phyloP scores from a whole-genome alignment of 2,888 invertebrate genomes.

The Dexiosoma caninum region DNA sequence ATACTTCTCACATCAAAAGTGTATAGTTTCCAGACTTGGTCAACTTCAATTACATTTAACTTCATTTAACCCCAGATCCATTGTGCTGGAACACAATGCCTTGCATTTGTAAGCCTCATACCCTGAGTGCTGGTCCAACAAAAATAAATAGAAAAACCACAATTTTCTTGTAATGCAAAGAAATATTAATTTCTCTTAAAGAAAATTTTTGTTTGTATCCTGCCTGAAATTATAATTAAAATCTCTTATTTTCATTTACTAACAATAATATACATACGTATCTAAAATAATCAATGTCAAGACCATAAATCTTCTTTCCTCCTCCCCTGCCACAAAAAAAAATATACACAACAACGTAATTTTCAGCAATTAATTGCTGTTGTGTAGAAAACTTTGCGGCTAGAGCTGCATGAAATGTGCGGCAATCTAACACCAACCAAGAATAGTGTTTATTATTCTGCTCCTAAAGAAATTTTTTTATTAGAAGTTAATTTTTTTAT shows the following conservation, averaged over 20 bases:
- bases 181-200: too few species aligned
- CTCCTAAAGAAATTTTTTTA: background rate
- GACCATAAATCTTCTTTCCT: background rate
- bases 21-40: too few species aligned
- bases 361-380: conserved; percentile 3
- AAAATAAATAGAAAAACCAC: too few species aligned
- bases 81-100: too few species aligned
- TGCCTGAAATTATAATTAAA: too few species aligned
- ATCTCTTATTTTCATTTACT: background rate
- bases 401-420: conserved; percentile 1
- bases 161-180: too few species aligned
- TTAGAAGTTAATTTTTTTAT: conserved; percentile 13
- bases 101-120: too few species aligned
- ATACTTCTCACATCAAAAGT: too few species aligned
- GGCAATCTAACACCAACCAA: conserved; percentile 46
- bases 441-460: conserved; percentile 4
- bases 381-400: background rate
- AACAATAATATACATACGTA: background rate
- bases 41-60: too few species aligned
- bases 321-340: background rate
- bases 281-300: conserved; percentile 4
- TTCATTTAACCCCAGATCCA: too few species aligned
- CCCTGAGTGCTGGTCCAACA: too few species aligned
- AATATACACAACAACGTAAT: conserved; percentile 21
- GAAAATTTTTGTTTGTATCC: too few species aligned